A percentile compares a stretch with the other conserved stretches of the same genome.
phyloP scores from a whole-genome alignment of 30 jellyfish, hydroid and myxozoan species.

The Hydractinia echinata region DNA sequence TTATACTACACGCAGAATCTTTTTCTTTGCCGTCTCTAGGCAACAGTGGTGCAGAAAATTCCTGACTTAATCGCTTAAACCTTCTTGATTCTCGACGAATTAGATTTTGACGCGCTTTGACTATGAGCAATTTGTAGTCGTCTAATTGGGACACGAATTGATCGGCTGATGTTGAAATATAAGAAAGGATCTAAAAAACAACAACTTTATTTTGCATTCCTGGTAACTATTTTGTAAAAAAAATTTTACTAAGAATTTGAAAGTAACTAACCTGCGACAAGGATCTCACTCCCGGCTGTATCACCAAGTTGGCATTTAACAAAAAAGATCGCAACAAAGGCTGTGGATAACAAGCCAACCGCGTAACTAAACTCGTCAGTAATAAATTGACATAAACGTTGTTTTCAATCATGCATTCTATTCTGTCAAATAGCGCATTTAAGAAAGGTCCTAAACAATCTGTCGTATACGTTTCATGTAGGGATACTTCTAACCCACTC shows the following conservation, averaged over 20 bases:
- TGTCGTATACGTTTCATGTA: conserved; percentile 13
- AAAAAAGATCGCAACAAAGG: conserved; percentile 85
- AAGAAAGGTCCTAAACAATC: conserved; percentile 87
- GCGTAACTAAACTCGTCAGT: conserved; percentile 68
- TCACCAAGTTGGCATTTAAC: conserved; percentile 76
- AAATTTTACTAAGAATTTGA: background rate
- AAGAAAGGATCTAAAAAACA: conserved; percentile 43
- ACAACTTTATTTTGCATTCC: background rate
- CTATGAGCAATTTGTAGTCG: conserved; percentile 54
- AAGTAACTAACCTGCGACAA: conserved; percentile 68
- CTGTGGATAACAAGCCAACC: conserved; percentile 97
- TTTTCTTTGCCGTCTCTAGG: background rate
- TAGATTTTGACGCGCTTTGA: conserved; percentile 63
- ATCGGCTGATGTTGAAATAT: conserved; percentile 59
- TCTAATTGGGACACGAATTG: conserved; percentile 64
- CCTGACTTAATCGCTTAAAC: conserved; percentile 20
- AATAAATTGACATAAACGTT: conserved; percentile 63
- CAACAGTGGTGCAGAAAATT: background rate
- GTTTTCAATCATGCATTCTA: conserved; percentile 67
- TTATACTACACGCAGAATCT: background rate
- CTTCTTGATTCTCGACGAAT: conserved; percentile 30
- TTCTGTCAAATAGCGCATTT: conserved; percentile 58
- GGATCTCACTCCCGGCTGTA: conserved; percentile 91
- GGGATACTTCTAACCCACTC: background rate
- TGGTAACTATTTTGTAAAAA: background rate